Conservation (phyloP, 2,113 vertebrate genomes). For the Eulacestoma nigropectus region DNA sequence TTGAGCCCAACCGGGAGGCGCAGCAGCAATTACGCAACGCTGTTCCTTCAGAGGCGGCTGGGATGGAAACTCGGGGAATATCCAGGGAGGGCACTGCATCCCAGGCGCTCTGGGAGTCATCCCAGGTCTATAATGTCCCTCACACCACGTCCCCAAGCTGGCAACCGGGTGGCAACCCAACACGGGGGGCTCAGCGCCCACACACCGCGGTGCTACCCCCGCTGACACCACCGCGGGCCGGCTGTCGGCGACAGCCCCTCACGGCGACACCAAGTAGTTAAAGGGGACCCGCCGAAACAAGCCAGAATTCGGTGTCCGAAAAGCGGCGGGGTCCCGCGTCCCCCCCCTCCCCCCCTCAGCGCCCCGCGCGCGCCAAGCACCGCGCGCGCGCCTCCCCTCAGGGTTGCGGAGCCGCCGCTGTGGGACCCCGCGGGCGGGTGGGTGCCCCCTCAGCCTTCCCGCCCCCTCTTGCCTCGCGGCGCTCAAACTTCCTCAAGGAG, state of each 20-base stretch:
- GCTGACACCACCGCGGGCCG: not conserved
- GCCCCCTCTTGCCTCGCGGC: not conserved
- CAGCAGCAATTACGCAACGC: not conserved
- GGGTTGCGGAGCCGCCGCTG: not conserved
- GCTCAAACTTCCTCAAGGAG: not conserved
- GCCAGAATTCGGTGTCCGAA: rapidly evolving
- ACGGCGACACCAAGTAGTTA: rapidly evolving
- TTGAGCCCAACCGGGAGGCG: not conserved
- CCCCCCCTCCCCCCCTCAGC: not conserved
- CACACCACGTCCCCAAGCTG: rapidly evolving
- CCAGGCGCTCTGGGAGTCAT: not conserved
- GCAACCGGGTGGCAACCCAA: not conserved
- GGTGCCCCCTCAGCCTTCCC: not conserved
- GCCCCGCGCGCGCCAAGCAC: not conserved
- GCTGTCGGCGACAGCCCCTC: not conserved
- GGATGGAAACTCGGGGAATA: not conserved
- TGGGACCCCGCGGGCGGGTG: not conserved
- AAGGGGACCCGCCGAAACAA: rapidly evolving
- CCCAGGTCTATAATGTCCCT: not conserved
- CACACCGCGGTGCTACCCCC: no score
- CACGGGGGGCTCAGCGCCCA: not conserved
- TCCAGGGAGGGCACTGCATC: not conserved
- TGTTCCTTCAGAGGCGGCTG: not conserved
- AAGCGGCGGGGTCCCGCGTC: rapidly evolving
- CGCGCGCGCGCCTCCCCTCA: not conserved